These are phyloP conservation scores for Neolamprologus variostigma DNA, from an alignment of 2,113 vertebrate genomes.

Conservation along the genomic window DNA sequence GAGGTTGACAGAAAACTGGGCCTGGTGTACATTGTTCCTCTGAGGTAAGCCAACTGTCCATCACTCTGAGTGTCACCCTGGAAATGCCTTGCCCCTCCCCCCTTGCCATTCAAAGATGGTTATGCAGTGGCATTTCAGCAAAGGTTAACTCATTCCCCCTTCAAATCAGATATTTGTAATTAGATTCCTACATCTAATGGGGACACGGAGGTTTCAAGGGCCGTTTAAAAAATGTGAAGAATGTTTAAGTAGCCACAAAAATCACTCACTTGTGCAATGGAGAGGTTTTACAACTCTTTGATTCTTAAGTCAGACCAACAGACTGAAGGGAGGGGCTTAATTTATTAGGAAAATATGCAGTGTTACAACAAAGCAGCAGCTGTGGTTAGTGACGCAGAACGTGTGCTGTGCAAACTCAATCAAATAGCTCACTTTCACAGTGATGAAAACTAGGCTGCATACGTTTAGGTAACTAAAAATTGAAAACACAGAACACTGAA, in stretches of 20 bases:
- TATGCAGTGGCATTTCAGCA: constrained; percentile 62
- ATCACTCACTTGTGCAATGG: constrained; percentile 19
- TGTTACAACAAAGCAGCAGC: neutral
- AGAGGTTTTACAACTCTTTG: neutral
- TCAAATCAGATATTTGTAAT: constrained; percentile 63
- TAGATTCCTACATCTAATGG: constrained; percentile 47
- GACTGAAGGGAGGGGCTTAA: neutral
- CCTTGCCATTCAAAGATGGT: constrained; percentile 53
- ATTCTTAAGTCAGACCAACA: constrained; percentile 5
- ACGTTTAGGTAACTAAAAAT: neutral
- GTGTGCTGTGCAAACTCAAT: neutral
- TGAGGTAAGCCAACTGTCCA: constrained; percentile 42
- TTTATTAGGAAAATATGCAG: neutral
- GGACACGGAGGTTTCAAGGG: constrained; percentile 25
- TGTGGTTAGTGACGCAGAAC: neutral
- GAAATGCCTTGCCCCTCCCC: constrained; percentile 37
- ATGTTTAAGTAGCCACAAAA: constrained; percentile 41
- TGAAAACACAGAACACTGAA: neutral
- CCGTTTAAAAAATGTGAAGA: constrained; percentile 37
- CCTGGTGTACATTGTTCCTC: neutral
- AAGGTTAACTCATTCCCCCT: constrained; percentile 60
- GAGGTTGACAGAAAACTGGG: neutral
- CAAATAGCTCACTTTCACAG: neutral
- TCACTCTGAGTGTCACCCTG: constrained; percentile 35
- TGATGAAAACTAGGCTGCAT: neutral